A percentile compares a stretch with the other conserved stretches of the same genome.
phyloP scores from a whole-genome alignment of 92 coral and sea anemone genomes.

The Epizoanthus ramosus region DNA sequence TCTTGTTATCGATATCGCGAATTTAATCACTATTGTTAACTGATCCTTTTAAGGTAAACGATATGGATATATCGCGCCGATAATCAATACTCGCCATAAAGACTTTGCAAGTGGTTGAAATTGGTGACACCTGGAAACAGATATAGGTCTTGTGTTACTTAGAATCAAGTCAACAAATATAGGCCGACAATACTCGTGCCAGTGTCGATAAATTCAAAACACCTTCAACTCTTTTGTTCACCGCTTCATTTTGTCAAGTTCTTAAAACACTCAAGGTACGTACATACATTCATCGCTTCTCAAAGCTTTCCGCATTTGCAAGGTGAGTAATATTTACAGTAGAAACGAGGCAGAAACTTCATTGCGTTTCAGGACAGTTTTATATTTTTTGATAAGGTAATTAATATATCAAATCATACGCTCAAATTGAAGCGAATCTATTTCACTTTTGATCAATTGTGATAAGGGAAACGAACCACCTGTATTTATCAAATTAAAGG shows the following conservation, averaged over 20 bases:
- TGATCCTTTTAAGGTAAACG: too few relatives aligned
- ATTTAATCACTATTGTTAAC: slow-evolving; percentile 3
- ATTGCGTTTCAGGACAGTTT: not conserved
- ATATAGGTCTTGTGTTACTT: slow-evolving; percentile 20
- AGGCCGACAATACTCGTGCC: not conserved
- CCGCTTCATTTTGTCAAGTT: not conserved
- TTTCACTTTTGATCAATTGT: not conserved
- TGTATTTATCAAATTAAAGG: not conserved
- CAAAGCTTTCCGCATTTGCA: too few relatives aligned
- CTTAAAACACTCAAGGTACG: too few relatives aligned
- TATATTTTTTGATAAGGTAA: not conserved
- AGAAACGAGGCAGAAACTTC: not conserved
- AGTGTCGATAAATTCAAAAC: not conserved
- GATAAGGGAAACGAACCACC: not conserved
- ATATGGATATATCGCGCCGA: not conserved
- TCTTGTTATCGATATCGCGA: slow-evolving; percentile 25
- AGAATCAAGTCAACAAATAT: slow-evolving; percentile 14
- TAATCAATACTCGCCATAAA: slow-evolving; percentile 13
- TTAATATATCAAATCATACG: not conserved
- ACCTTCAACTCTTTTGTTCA: not conserved
- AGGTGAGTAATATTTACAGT: not conserved
- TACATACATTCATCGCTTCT: too few relatives aligned
- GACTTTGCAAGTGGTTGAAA: not conserved
- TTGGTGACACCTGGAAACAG: slow-evolving; percentile 38
- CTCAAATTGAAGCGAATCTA: not conserved